phyloP scores from a whole-genome alignment of 2,888 invertebrate species.

The Caenorhabditis virilis region DNA sequence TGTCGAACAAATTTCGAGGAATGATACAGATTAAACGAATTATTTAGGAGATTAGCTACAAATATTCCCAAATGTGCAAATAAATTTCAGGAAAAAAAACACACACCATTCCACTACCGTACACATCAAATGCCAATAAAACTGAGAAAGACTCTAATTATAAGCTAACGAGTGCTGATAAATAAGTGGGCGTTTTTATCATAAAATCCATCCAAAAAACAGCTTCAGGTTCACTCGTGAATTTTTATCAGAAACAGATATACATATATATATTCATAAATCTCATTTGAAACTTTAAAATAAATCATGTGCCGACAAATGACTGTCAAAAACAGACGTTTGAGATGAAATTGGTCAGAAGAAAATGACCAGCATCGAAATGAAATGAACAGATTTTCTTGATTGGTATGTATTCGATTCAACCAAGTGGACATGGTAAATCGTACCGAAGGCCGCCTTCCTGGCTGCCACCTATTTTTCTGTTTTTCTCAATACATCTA shows the following conservation, averaged over 20 bases:
- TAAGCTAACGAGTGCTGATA: background rate
- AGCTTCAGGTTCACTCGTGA: too few relatives aligned
- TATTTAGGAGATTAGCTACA: too few relatives aligned
- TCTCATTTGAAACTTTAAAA: too few relatives aligned
- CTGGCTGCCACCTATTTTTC: background rate
- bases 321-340: background rate
- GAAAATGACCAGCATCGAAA: background rate
- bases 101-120: too few relatives aligned
- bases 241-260: too few relatives aligned
- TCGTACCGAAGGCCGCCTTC: constrained; percentile 4
- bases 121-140: too few relatives aligned
- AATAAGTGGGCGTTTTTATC: background rate
- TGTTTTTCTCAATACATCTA: background rate
- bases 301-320: background rate
- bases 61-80: too few relatives aligned
- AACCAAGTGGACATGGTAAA: constrained; percentile 3
- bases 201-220: background rate
- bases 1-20: too few relatives aligned
- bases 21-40: too few relatives aligned
- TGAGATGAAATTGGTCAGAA: background rate
- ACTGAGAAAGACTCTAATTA: background rate
- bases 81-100: too few relatives aligned
- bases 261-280: too few relatives aligned
- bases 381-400: background rate
- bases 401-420: constrained; percentile 5